phyloP scores from a whole-genome alignment of 2,797 vertebrate genomes.

The Lacerta viridis region DNA sequence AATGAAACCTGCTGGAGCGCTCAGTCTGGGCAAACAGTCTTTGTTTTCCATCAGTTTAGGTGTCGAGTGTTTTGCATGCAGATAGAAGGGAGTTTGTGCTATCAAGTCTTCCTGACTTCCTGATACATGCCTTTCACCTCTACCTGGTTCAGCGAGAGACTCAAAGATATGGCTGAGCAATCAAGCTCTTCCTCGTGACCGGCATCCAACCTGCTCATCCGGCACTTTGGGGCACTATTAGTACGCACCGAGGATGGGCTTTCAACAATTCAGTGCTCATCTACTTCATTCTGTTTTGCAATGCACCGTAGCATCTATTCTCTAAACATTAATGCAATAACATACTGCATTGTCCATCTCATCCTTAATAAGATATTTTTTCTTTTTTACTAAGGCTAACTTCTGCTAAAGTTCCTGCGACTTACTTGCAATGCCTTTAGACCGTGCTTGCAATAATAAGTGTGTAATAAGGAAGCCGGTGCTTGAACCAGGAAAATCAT shows the following conservation, averaged over 20 bases:
- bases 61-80: conserved; percentile 76
- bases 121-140: conserved; percentile 89
- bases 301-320: conserved; percentile 32
- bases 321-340: conserved; percentile 13
- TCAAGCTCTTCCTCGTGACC: conserved; percentile 77
- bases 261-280: conserved; percentile 27
- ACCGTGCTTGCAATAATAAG: neutral
- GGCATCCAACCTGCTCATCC: conserved; percentile 71
- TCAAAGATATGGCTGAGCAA: conserved; percentile 86
- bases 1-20: conserved; percentile 76
- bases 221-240: conserved; percentile 53
- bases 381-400: neutral
- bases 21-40: conserved; percentile 75
- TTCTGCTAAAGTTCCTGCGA: neutral
- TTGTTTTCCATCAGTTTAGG: conserved; percentile 76
- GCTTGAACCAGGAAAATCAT: neutral
- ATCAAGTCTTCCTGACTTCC: conserved; percentile 93
- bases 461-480: neutral
- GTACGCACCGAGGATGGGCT: conserved; percentile 27
- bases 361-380: neutral
- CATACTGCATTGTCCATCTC: neutral
- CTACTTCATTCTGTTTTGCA: conserved; percentile 50
- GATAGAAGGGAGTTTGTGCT: conserved; percentile 78
- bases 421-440: neutral
- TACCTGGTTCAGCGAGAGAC: conserved; percentile 85